phyloP scores from a whole-genome alignment of 2,888 invertebrate genomes.

The Acronicta aceris region DNA sequence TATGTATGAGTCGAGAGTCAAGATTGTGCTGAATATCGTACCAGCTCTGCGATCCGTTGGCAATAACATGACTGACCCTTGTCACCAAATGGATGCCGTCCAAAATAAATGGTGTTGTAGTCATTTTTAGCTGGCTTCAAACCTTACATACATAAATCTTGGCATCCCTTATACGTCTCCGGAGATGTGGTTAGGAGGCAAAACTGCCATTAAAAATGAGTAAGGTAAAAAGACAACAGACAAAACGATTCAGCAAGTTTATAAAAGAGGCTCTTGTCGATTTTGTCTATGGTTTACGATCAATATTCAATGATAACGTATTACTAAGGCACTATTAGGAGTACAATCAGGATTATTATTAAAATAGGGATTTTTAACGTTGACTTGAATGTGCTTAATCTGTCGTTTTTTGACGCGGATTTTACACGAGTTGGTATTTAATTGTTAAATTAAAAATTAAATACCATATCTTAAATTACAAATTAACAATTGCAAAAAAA shows the following conservation, averaged over 20 bases:
- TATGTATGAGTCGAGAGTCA: constrained; percentile 76
- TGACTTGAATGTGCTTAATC: too few relatives aligned
- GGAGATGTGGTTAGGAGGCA: constrained; percentile 67
- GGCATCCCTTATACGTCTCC: constrained; percentile 70
- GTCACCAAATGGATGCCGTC: constrained; percentile 77
- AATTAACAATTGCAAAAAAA: too few relatives aligned
- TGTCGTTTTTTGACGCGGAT: too few relatives aligned
- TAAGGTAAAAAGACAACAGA: constrained; percentile 65
- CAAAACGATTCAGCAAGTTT: constrained; percentile 54
- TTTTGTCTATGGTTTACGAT: too few relatives aligned
- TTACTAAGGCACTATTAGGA: too few relatives aligned
- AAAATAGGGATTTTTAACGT: too few relatives aligned
- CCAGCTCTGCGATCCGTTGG: constrained; percentile 62
- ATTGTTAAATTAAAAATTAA: too few relatives aligned
- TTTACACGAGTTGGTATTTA: too few relatives aligned
- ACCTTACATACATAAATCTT: constrained; percentile 78
- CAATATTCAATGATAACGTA: too few relatives aligned
- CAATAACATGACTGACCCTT: constrained; percentile 78
- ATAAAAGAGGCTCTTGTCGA: constrained; percentile 21
- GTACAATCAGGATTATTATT: too few relatives aligned
- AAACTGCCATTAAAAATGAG: constrained; percentile 73
- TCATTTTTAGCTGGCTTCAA: constrained; percentile 72
- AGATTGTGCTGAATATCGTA: constrained; percentile 70
- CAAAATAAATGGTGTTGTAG: constrained; percentile 74
- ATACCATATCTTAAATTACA: too few relatives aligned